Evolutionary conservation across 2,113 vertebrate species (phyloP), one percentile per base, ranked within the genome.

Genomic region (Oryzias melastigma): DNA sequence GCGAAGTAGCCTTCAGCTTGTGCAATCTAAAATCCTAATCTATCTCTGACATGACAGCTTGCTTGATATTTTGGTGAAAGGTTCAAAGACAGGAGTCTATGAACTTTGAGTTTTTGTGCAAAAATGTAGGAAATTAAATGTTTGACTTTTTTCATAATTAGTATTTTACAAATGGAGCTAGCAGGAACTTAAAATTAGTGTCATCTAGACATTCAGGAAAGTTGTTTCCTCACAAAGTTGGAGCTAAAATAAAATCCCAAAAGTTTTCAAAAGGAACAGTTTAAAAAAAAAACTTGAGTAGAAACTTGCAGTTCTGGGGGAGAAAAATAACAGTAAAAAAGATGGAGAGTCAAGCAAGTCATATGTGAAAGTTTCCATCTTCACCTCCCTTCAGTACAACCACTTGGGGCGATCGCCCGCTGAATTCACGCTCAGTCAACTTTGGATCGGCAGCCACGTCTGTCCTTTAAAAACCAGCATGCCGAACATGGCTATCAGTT

Each of bases 401-500:
- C 87, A 83, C 86, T 90, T 65, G 77, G 86, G 83, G 81, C 66
- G 78, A 88, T 88, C 83, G 65, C 83, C 86, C 60, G 74, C 88
- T 83, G 81, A 82, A 91, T 90, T 91, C 89, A 90, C 78, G 88
- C 88, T 91, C 87, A 56, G 84, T 86, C 88, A 87, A 87, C 87
- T 92, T 85, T 79, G 84, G 81, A 87, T 91, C 85, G 80, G 87
- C 86, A 85, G 88, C 88, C 88, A 86, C 85, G 85, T 90, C 85
- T 74, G 81, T 92, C 90, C 89, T 91, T 89, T 91, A 89, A 83
- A 90, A 88, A 88, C 72, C 88, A 85, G 88, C 87, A 90, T 27
- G 87, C 89, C 88, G 89, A 92, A 92, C 89, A 88, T 91, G 86
- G 90, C 89, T 91, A 92, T 92, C 90, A 92, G 91, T 86, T 91